These are phyloP conservation scores for Halcyon senegalensis DNA, from an alignment of 2,113 vertebrate genomes.

Conservation along the genomic window DNA sequence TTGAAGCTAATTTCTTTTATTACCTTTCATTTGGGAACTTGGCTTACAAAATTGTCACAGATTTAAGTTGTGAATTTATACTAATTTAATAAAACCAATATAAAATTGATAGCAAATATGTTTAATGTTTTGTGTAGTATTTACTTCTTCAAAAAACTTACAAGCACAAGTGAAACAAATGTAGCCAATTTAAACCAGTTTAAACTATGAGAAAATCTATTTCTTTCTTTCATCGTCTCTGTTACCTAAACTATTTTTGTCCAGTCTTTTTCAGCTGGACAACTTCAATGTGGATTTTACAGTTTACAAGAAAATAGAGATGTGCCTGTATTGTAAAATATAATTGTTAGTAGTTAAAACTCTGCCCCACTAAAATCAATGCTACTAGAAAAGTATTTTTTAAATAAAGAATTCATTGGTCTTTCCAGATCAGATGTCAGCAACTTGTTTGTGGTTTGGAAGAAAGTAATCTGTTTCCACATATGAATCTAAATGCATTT, in stretches of 20 bases:
- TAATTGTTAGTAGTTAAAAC: not conserved
- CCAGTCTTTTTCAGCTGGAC: not conserved
- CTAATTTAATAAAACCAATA: not conserved
- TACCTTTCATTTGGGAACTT: not conserved
- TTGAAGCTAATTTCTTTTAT: not conserved
- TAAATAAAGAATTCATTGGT: not conserved
- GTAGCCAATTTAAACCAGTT: not conserved
- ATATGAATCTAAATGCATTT: not conserved
- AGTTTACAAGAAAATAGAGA: not conserved
- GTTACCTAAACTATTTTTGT: not conserved
- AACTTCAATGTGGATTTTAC: not conserved
- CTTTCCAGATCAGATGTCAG: not conserved
- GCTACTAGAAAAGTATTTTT: not conserved
- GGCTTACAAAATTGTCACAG: not conserved
- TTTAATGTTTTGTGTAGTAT: not conserved
- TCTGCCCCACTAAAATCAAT: not conserved
- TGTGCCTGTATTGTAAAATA: not conserved
- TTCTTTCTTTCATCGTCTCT: not conserved
- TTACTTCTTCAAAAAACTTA: not conserved
- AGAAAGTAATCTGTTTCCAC: not conserved
- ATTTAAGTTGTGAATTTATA: not conserved
- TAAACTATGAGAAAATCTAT: not conserved
- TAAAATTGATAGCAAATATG: not conserved
- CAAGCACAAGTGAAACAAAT: not conserved
- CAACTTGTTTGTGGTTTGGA: not conserved